These are phyloP conservation scores for Steinernema khuongi DNA, from an alignment of 1,140 invertebrate species.

Conservation along the genomic window DNA sequence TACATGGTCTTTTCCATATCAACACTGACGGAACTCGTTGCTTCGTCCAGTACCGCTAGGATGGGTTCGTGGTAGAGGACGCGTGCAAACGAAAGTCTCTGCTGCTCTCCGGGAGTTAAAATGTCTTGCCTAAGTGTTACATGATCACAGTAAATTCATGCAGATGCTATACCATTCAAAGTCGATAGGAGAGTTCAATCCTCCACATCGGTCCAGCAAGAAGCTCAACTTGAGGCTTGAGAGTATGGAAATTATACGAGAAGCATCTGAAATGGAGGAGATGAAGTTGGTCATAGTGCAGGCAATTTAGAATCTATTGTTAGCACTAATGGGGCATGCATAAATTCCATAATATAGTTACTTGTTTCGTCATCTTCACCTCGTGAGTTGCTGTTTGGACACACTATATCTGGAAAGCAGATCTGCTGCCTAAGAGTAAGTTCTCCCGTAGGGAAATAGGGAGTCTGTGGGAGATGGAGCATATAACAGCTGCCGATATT, in stretches of 20 bases:
- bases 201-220: slow-evolving; percentile 26
- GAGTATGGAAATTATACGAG: slow-evolving; percentile 27
- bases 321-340: not conserved
- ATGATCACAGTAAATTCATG: not conserved
- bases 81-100: slow-evolving; percentile 65
- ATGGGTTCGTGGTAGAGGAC: slow-evolving; percentile 65
- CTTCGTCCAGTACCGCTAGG: slow-evolving; percentile 66
- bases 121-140: slow-evolving; percentile 62
- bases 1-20: slow-evolving; percentile 64
- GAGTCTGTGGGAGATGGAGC: slow-evolving; percentile 65
- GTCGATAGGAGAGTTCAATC: slow-evolving; percentile 20
- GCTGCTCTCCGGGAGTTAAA: slow-evolving; percentile 66
- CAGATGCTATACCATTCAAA: slow-evolving; percentile 34
- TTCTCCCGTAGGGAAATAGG: slow-evolving; percentile 64
- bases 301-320: not conserved
- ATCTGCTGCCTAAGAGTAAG: slow-evolving; percentile 63
- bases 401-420: slow-evolving; percentile 39
- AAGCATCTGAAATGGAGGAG: slow-evolving; percentile 23
- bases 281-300: not conserved
- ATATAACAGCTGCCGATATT: slow-evolving; percentile 53
- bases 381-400: not conserved
- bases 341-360: not conserved
- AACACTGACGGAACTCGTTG: slow-evolving; percentile 65
- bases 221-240: slow-evolving; percentile 21
- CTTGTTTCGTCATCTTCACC: not conserved